These are phyloP conservation scores for Drosophila cardini DNA, from an alignment of 1,140 invertebrate species.

Conservation along the genomic window DNA sequence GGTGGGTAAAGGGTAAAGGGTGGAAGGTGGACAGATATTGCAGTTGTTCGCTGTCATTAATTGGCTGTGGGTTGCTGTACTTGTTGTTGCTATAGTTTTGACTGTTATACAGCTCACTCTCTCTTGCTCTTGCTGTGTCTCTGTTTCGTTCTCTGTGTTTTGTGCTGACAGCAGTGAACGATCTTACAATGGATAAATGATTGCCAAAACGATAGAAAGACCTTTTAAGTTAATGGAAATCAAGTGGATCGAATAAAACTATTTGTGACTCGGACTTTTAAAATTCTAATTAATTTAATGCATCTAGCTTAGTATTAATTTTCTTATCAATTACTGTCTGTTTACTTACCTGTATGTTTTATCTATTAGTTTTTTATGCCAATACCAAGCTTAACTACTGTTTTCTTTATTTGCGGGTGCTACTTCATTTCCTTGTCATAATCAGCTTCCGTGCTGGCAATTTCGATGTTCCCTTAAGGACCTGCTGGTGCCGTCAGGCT, in stretches of 20 bases:
- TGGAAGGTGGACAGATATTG: conserved; percentile 41
- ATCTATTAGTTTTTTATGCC: not conserved
- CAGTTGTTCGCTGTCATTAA: conserved; percentile 72
- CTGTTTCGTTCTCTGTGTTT: conserved; percentile 1
- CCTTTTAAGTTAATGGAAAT: conserved; percentile 28
- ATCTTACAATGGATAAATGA: conserved; percentile 44
- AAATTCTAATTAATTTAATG: conserved; percentile 12
- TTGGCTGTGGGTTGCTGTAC: conserved; percentile 65
- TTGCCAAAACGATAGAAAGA: conserved; percentile 12
- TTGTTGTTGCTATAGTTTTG: conserved; percentile 19
- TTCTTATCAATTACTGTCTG: not conserved
- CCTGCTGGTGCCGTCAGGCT: conserved; percentile 47
- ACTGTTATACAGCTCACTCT: not conserved
- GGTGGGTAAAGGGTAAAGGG: not conserved
- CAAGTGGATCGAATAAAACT: conserved; percentile 7
- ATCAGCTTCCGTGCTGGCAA: conserved; percentile 64
- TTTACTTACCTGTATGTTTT: not conserved
- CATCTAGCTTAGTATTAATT: not conserved
- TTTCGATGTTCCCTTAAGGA: conserved; percentile 28
- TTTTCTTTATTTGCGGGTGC: conserved; percentile 15
- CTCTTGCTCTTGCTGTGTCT: not conserved
- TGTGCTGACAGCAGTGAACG: conserved; percentile 33
- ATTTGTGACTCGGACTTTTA: not conserved
- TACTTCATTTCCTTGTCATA: conserved; percentile 68
- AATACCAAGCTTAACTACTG: not conserved